phyloP scores from a whole-genome alignment of 2,113 vertebrate species.

The Meriones unguiculatus region DNA sequence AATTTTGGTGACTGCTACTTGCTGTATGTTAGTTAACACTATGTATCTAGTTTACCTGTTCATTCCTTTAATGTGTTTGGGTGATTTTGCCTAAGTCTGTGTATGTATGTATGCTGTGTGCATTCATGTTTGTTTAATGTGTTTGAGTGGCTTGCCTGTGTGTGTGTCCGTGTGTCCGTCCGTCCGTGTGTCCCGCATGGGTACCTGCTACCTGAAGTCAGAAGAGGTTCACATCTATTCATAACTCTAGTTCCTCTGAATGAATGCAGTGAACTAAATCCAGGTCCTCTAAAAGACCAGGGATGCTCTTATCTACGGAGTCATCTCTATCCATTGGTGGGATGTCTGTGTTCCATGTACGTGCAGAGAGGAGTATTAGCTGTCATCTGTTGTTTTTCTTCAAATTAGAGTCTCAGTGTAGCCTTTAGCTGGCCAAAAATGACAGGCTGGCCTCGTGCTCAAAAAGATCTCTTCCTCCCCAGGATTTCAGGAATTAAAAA shows the following conservation, averaged over 20 bases:
- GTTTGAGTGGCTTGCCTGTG: too few relatives aligned
- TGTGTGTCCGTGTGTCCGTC: too few relatives aligned
- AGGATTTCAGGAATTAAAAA: neutral
- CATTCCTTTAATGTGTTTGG: too few relatives aligned
- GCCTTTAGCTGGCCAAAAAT: too few relatives aligned
- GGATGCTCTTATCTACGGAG: neutral
- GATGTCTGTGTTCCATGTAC: neutral
- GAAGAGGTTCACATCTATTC: neutral
- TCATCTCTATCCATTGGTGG: neutral
- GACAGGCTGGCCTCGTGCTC: neutral
- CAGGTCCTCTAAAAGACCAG: neutral
- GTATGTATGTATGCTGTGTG: too few relatives aligned
- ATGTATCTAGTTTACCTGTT: neutral
- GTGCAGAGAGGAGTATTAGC: neutral
- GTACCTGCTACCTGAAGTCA: neutral
- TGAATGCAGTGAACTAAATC: neutral
- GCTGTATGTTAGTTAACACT: neutral
- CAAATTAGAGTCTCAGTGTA: neutral
- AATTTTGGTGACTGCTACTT: neutral
- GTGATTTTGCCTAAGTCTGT: too few relatives aligned
- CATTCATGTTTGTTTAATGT: too few relatives aligned
- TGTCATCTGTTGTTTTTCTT: neutral
- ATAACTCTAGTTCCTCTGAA: neutral
- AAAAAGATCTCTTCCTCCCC: neutral
- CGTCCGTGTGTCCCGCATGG: too few relatives aligned